Evolutionary conservation across 2,113 vertebrate species (phyloP).

Genomic region (Prinia subflava): DNA sequence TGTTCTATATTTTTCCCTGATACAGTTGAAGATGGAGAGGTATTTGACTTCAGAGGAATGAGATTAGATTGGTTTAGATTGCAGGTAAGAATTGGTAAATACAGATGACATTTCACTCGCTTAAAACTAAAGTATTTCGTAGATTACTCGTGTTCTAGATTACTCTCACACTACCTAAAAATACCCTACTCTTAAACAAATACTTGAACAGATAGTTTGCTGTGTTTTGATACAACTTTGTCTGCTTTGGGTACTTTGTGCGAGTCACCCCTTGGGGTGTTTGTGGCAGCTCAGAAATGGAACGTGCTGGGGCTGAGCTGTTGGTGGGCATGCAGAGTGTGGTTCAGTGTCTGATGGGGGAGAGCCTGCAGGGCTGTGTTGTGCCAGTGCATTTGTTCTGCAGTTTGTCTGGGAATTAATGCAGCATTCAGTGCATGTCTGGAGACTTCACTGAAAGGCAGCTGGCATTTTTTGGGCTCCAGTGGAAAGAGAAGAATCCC

Average conservation of each 20-base stretch:
- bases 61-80: constrained; percentile 98
- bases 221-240: background rate
- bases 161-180: background rate
- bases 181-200: background rate
- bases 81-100: constrained; percentile 79
- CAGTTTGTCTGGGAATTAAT: background rate
- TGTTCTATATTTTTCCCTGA: constrained; percentile 6
- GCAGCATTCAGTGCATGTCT: rapidly evolving
- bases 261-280: background rate
- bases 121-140: background rate
- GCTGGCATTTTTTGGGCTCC: background rate
- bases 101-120: rapidly evolving
- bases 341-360: background rate
- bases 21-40: constrained; percentile 97
- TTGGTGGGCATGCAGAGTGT: background rate
- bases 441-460: background rate
- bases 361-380: background rate
- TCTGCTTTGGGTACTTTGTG: background rate
- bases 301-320: background rate
- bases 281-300: background rate
- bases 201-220: background rate
- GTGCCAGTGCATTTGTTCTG: background rate
- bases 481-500: background rate
- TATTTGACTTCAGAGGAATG: constrained; percentile 99
- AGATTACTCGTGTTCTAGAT: background rate